Percentiles rank a stretch among this genome's conserved stretches.
Evolutionary conservation across 2,888 invertebrate species (phyloP).

Genomic region (Plebejus argus): DNA sequence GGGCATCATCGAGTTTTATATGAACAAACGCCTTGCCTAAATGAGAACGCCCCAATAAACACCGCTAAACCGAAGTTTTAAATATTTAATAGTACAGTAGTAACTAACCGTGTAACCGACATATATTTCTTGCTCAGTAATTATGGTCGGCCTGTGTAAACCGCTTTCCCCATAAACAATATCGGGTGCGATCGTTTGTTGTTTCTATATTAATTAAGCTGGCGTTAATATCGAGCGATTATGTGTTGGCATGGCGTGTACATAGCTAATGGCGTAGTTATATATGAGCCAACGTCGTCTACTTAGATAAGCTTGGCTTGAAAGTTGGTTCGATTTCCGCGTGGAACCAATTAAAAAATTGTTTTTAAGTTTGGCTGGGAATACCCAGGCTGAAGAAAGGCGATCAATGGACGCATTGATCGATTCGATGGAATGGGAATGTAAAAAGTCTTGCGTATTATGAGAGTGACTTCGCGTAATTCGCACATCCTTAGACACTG

Average conservation of each 20-base stretch:
- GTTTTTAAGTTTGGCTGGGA: background rate
- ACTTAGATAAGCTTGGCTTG: background rate
- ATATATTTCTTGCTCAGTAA: slow-evolving; percentile 54
- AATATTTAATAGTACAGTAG: slow-evolving; percentile 10
- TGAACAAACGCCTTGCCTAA: background rate
- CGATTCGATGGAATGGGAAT: too few species aligned
- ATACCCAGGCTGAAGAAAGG: background rate
- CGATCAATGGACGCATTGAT: too few species aligned
- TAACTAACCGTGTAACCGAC: slow-evolving; percentile 25
- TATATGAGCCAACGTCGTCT: background rate
- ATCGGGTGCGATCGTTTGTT: slow-evolving; percentile 54
- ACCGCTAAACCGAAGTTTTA: background rate
- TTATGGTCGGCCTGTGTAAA: slow-evolving; percentile 57
- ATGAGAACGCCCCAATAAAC: background rate
- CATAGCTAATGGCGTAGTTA: background rate
- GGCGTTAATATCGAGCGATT: slow-evolving; percentile 40
- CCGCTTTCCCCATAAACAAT: slow-evolving; percentile 60
- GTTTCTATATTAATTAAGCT: slow-evolving; percentile 60
- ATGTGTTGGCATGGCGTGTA: slow-evolving; percentile 38
- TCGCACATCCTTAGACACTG: too few species aligned
- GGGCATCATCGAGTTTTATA: background rate
- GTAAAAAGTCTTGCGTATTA: too few species aligned
- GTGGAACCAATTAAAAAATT: background rate
- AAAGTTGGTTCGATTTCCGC: background rate
- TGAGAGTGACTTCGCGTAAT: too few species aligned